A percentile compares a stretch with the other conserved stretches of the same genome.
phyloP scores from a whole-genome alignment of 2,113 vertebrate genomes.

The Malurus cyaneus region DNA sequence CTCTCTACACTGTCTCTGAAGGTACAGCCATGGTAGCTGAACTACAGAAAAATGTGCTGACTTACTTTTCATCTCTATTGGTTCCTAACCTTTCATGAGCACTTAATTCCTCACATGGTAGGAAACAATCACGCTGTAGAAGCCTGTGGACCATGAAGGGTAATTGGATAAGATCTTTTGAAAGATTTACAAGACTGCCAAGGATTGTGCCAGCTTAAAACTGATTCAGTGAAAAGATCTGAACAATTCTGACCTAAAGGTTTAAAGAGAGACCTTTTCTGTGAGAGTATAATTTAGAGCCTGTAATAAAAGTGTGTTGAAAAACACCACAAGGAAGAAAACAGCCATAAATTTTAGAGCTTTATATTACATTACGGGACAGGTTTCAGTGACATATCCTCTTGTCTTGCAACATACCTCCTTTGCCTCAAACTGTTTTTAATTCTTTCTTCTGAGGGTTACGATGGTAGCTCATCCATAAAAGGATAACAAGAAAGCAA shows the following conservation, averaged over 20 bases:
- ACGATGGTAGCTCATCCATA: neutral
- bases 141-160: slow-evolving; percentile 74
- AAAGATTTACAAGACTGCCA: slow-evolving; percentile 80
- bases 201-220: slow-evolving; percentile 76
- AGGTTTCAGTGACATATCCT: neutral
- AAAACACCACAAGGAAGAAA: slow-evolving; percentile 72
- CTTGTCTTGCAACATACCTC: neutral
- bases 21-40: neutral
- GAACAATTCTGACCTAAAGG: slow-evolving; percentile 77
- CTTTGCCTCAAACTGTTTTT: neutral
- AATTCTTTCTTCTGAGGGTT: neutral
- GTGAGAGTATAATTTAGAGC: slow-evolving; percentile 73
- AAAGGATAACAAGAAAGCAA: neutral
- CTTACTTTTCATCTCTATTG: slow-evolving; percentile 67
- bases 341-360: slow-evolving; percentile 59
- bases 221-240: slow-evolving; percentile 78
- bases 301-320: slow-evolving; percentile 70
- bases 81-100: slow-evolving; percentile 70
- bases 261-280: slow-evolving; percentile 74
- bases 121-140: slow-evolving; percentile 61
- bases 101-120: slow-evolving; percentile 73
- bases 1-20: neutral
- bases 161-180: slow-evolving; percentile 81
- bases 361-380: slow-evolving; percentile 62
- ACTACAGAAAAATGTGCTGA: slow-evolving; percentile 8